Evolutionary conservation across 2,888 invertebrate genomes (phyloP).

Genomic region (Clitarchus hookeri): DNA sequence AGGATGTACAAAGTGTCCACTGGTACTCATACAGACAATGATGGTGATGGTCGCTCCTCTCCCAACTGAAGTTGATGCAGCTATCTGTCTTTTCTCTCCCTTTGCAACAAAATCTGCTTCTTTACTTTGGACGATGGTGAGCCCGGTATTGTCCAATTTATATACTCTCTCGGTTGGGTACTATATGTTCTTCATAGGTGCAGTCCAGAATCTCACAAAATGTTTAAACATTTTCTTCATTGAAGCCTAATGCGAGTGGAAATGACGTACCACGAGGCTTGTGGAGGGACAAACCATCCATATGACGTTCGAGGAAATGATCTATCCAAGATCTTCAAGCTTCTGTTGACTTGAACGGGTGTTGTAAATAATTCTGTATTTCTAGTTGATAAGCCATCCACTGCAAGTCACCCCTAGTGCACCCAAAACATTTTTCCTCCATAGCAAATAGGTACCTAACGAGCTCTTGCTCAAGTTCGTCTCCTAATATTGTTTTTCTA

Average conservation of each 20-base stretch:
- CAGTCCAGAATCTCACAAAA: slow-evolving; percentile 24
- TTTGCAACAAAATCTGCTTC: slow-evolving; percentile 19
- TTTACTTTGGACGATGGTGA: slow-evolving; percentile 32
- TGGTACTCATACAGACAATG: slow-evolving; percentile 30
- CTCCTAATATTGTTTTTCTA: too few species aligned
- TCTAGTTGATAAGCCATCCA: slow-evolving; percentile 11
- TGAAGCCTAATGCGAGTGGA: slow-evolving; percentile 27
- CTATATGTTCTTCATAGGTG: slow-evolving; percentile 16
- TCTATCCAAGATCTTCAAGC: background rate
- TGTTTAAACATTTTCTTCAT: too few species aligned
- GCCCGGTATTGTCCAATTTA: too few species aligned
- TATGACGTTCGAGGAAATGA: background rate
- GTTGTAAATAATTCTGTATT: background rate
- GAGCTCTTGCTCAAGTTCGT: too few species aligned
- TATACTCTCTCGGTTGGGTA: slow-evolving; percentile 12
- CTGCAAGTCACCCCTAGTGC: background rate
- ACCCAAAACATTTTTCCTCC: background rate
- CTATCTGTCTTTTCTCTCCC: slow-evolving; percentile 32
- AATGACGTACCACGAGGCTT: background rate
- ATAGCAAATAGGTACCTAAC: slow-evolving; percentile 1
- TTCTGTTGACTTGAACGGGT: too few species aligned
- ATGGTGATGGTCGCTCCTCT: slow-evolving; percentile 18
- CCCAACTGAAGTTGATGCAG: slow-evolving; percentile 23
- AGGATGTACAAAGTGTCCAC: slow-evolving; percentile 9
- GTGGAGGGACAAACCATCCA: background rate